These are phyloP conservation scores for Mythimna pallens DNA, from an alignment of 2,888 invertebrate species.

Conservation along the genomic window DNA sequence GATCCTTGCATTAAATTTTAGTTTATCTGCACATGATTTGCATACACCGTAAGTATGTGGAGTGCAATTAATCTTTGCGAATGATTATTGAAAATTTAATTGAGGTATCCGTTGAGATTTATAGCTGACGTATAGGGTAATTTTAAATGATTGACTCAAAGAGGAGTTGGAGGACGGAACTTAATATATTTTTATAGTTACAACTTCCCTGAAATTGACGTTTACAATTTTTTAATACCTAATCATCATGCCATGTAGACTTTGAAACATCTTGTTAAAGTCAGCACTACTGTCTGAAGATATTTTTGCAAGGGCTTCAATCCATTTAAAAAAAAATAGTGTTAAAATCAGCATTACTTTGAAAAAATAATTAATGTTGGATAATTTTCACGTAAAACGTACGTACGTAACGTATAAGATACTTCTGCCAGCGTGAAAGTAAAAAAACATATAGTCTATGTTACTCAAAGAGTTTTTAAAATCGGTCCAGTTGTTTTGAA, in stretches of 20 bases:
- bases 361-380: too few species aligned
- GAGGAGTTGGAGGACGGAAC: not conserved
- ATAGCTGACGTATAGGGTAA: not conserved
- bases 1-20: constrained; percentile 71
- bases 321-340: not conserved
- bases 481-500: too few species aligned
- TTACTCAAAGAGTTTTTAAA: too few species aligned
- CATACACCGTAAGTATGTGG: constrained; percentile 64
- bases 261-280: not conserved
- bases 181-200: not conserved
- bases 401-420: too few species aligned
- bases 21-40: constrained; percentile 67
- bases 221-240: not conserved
- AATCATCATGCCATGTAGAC: not conserved
- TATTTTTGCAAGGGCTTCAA: too few species aligned
- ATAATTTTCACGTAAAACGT: too few species aligned
- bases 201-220: not conserved
- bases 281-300: not conserved
- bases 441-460: too few species aligned
- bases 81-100: constrained; percentile 44
- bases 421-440: too few species aligned
- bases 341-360: not conserved
- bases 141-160: not conserved
- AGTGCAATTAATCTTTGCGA: constrained; percentile 54
- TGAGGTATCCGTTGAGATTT: constrained; percentile 27